Conservation (phyloP, 2,888 invertebrate genomes). For the Caenorhabditis sp. region DNA sequence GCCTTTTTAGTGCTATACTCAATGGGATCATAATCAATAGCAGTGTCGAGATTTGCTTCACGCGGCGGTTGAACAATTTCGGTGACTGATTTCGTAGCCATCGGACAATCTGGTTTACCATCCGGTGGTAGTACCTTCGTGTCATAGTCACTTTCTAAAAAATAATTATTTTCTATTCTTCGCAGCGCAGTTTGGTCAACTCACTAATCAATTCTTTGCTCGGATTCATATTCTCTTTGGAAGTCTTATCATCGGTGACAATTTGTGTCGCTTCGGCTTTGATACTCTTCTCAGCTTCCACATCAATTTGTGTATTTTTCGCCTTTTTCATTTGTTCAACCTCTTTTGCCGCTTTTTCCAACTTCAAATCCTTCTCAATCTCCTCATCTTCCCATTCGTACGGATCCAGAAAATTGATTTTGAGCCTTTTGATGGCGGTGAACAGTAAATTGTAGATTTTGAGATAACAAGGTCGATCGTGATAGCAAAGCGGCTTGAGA, state of each 20-base stretch:
- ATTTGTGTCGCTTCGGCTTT: neutral
- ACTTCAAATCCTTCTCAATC: slow-evolving; percentile 27
- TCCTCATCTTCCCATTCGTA: slow-evolving; percentile 46
- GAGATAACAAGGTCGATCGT: slow-evolving; percentile 25
- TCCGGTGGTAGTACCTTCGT: neutral
- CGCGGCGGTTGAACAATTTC: neutral
- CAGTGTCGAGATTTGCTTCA: slow-evolving; percentile 26
- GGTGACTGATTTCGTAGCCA: neutral
- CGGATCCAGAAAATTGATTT: slow-evolving; percentile 41
- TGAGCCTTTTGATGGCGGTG: slow-evolving; percentile 20
- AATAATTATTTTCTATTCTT: too few relatives aligned
- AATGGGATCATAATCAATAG: slow-evolving; percentile 26
- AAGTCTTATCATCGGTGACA: too few relatives aligned
- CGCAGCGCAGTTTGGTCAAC: too few relatives aligned
- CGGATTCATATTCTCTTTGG: too few relatives aligned
- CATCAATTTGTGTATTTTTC: neutral
- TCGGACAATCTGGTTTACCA: neutral
- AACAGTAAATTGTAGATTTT: slow-evolving; percentile 38
- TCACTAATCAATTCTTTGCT: too few relatives aligned
- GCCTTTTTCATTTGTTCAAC: slow-evolving; percentile 4
- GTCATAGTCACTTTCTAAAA: too few relatives aligned
- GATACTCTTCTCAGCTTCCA: neutral
- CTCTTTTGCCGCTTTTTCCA: slow-evolving; percentile 18
- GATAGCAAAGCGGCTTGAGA: slow-evolving; percentile 22
- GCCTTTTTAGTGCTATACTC: slow-evolving; percentile 20